Conservation (phyloP, 37 sponge, comb jelly and placozoan species). For the Beroe forskalii region DNA sequence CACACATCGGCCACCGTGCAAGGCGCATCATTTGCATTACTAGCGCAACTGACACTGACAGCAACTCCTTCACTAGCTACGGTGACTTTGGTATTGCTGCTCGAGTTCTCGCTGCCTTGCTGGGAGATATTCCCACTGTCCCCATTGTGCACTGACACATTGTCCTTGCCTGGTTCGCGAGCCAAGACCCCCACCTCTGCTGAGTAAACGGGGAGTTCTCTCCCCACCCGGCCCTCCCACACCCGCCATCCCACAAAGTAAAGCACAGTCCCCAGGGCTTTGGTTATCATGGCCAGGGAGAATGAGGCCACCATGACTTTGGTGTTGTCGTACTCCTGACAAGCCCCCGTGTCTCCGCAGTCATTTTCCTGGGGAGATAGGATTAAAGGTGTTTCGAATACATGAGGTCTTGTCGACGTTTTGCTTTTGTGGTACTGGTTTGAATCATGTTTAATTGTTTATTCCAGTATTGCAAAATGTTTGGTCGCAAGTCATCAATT, state of each 20-base stretch:
- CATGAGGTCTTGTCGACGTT: no score
- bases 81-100: not conserved
- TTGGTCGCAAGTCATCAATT: no score
- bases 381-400: no score
- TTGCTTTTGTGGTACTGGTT: no score
- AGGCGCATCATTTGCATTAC: no score
- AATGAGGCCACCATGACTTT: not conserved
- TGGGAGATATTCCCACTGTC: not conserved
- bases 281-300: slow-evolving; percentile 40
- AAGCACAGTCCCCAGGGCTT: not conserved
- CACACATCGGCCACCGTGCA: no score
- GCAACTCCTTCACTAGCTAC: not conserved
- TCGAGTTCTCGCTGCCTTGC: not conserved
- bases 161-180: not conserved
- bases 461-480: no score
- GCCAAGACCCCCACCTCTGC: not conserved
- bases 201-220: not conserved
- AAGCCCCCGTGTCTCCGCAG: slow-evolving; percentile 48
- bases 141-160: not conserved
- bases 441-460: no score
- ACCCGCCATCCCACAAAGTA: slow-evolving; percentile 55
- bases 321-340: slow-evolving; percentile 55
- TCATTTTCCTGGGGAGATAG: slow-evolving; percentile 22
- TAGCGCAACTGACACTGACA: no score
- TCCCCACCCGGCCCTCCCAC: not conserved